Base-by-base conservation (phyloP, 2,888 invertebrate genomes). In the Parnassius orleans region DNA sequence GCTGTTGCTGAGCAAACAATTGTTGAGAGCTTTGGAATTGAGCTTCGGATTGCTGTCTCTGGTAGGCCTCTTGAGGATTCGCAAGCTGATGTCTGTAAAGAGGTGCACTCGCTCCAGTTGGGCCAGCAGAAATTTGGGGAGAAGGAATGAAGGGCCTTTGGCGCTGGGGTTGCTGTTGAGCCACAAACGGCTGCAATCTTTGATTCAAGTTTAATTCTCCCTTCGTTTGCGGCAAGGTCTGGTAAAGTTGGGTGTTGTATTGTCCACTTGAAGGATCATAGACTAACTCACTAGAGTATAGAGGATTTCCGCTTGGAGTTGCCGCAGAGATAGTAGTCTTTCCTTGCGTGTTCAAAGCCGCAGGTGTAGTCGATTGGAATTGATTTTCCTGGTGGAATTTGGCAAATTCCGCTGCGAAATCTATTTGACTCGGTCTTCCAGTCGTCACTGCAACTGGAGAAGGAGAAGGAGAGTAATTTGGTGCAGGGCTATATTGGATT, bases 181-280 rank as follows among this genome's bases (percentile, higher is more conserved):
- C 93, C 3, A 95, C 95, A 86, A 93, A 95, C 0, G 95, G 95
- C 83, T 95, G 95, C 71, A 96, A 93, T 74, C 95, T 93, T 78
- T 95, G 95, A 83, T 94, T 95, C 68, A 96, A 81, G 70, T 93
- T 93, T 74, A 95, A 92, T 72, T 95, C 95, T 66, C 95, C 95
- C 67, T 93, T 93, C 53, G 94, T 94, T 83, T 95, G 95, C 33
- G 96, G 96, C 58, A 96, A 85, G 15, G 94, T 93, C 82, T 96
- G 96, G 89, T 94, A 96, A 51, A 96, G 87, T 71, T 96, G 95
- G 42, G 95, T 95, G 76, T 96, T 95, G 91, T 96, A 96, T 74
- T 95, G 94, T 56, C 96, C 96, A 70, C 95, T 94, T 44, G 93
- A 81, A 19, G 96, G 96, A 81, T 96, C 96, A 81, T 93, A 96